These are phyloP conservation scores for Artemisiospiza belli DNA, from an alignment of 2,113 vertebrate species.

Conservation along the genomic window DNA sequence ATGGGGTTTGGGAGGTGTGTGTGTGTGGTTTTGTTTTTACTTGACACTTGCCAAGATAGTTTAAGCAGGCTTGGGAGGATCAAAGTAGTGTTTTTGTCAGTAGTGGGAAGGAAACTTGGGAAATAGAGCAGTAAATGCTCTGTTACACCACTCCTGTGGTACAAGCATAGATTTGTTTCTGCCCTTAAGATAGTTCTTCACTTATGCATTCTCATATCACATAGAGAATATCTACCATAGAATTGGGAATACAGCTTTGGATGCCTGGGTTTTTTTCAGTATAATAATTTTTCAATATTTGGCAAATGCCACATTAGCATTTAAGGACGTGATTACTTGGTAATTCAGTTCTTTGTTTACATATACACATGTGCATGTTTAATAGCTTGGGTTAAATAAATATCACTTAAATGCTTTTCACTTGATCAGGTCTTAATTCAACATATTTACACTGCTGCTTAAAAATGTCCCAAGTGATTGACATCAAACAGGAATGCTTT, in stretches of 20 bases:
- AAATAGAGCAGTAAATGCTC: not conserved
- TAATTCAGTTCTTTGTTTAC: not conserved
- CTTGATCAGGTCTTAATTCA: not conserved
- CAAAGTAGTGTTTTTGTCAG: conserved; percentile 7
- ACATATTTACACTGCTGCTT: not conserved
- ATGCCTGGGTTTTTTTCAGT: not conserved
- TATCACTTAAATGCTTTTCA: not conserved
- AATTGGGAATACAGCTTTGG: not conserved
- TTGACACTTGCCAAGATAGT: not conserved
- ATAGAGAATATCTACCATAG: not conserved
- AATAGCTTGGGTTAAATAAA: not conserved
- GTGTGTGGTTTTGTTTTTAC: not conserved
- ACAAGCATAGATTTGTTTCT: not conserved
- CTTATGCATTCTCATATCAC: not conserved
- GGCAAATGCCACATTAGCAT: not conserved
- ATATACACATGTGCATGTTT: not conserved
- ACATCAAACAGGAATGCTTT: not conserved
- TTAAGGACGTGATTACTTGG: not conserved
- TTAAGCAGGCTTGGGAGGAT: not conserved
- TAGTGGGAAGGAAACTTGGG: not conserved
- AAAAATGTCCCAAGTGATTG: not conserved
- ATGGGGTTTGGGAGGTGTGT: not conserved
- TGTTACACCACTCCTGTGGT: not conserved
- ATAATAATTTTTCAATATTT: not conserved
- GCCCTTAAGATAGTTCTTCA: not conserved